Percentiles rank a stretch among this genome's conserved stretches.
These are phyloP conservation scores for Podabrus alpinus DNA, from an alignment of 2,888 invertebrate species.

Conservation along the genomic window DNA sequence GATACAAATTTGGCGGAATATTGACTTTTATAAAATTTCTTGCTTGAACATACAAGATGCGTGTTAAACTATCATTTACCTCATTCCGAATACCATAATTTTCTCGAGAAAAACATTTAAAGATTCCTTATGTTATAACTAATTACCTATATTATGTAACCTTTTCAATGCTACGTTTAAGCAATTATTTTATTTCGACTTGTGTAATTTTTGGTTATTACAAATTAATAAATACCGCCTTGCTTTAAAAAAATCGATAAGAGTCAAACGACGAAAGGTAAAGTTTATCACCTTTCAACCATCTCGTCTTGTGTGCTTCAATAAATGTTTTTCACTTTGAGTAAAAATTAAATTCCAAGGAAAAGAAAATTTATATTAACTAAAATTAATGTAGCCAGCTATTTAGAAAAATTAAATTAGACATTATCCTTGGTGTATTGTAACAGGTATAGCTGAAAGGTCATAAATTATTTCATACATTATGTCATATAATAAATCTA, in stretches of 20 bases:
- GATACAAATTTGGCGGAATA: no score
- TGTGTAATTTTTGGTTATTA: not conserved
- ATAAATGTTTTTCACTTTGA: not conserved
- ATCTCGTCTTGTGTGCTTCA: not conserved
- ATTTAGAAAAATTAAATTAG: not conserved
- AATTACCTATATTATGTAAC: not conserved
- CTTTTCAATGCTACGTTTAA: not conserved
- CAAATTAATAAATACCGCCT: not conserved
- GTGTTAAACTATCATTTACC: constrained; percentile 1
- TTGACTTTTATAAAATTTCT: not conserved
- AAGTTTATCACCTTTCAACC: not conserved
- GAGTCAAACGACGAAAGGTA: not conserved
- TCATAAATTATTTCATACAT: not conserved
- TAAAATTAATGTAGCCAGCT: not conserved
- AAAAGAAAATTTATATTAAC: not conserved
- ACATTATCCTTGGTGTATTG: not conserved
- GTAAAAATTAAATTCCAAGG: not conserved
- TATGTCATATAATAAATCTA: not conserved
- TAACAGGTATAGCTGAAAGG: not conserved
- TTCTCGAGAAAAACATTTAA: not conserved
- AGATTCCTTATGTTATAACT: not conserved
- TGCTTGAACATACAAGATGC: not conserved
- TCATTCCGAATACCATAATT: not conserved
- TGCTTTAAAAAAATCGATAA: not conserved
- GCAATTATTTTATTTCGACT: not conserved